Evolutionary conservation across 2,888 invertebrate genomes (phyloP), one percentile per base, ranked within the genome.

Genomic region (Mesorhabditis belari): DNA sequence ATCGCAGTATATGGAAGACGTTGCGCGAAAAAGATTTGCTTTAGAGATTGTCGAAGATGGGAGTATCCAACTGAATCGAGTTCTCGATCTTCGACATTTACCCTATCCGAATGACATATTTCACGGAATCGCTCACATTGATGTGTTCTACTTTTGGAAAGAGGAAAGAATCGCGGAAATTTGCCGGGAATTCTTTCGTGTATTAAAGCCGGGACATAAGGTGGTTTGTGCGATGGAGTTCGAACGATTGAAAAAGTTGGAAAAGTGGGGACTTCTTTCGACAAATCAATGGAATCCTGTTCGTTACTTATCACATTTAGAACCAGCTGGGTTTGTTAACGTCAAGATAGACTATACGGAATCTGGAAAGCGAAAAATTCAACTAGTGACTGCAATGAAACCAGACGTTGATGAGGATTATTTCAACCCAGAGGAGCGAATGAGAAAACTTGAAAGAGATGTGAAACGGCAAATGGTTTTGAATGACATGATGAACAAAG

Each of bases 71-170:
- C 66, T 77, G 51, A 74, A 77, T 49, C 62, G 64, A 50, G 74
- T 73, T 3, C 29, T 61, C 6, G 63, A 77, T 57, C 62, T 75
- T 4, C 59, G 70, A 27, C 69, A 74, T 63, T 63, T 79, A 27
- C 76, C 79, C 9, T 79, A 76, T 58, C 77, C 79, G 5, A 66
- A 69, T 6, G 66, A 76, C 59, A 66, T 74, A 28, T 80, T 79
- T 63, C 63, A 75, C 35, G 67, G 64, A 9, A 62, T 74, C 6
- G 78, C 66, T 63, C 79, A 79, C 57, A 70, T 78, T 19, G 76
- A 79, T 59, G 66, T 76, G 17, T 80, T 76, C 69, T 79, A 79
- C 57, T 78, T 77, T 55, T 62, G 76, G 57, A 62, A 64, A 26
- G 65, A 67, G 26, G 66, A 69, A 5, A 49, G 64, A 4, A 61